Percentiles rank a stretch among this genome's conserved stretches.
Conservation (phyloP, 2,888 invertebrate species). For the Polymixis lichenea region DNA sequence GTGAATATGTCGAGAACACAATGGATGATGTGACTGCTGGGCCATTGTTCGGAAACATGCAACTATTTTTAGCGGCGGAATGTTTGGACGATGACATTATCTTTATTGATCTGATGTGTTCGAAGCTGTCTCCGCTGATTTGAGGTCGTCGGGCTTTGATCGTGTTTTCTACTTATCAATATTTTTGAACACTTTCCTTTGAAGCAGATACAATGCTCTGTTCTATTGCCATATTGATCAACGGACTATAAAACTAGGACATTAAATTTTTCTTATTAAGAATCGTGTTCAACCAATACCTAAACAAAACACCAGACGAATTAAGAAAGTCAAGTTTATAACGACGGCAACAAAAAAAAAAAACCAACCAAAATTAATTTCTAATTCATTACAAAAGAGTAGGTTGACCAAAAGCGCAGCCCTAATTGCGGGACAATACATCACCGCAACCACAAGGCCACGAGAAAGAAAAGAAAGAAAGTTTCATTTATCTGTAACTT, state of each 20-base stretch:
- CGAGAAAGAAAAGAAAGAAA: constrained; percentile 76
- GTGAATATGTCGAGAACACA: constrained; percentile 76
- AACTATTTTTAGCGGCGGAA: constrained; percentile 68
- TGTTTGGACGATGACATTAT: constrained; percentile 75
- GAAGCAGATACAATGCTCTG: constrained; percentile 17
- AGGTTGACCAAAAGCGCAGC: constrained; percentile 47
- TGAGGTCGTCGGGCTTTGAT: constrained; percentile 52
- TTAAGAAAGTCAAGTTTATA: constrained; percentile 13
- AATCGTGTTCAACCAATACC: constrained; percentile 15
- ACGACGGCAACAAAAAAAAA: constrained; percentile 7
- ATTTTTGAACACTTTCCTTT: constrained; percentile 63
- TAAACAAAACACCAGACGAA: constrained; percentile 19
- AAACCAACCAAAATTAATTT: constrained; percentile 1
- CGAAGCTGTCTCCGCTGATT: constrained; percentile 70
- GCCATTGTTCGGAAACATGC: constrained; percentile 72
- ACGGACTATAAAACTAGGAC: not conserved
- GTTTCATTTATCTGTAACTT: constrained; percentile 69
- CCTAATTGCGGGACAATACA: constrained; percentile 62
- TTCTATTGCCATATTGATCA: constrained; percentile 20
- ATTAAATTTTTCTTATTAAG: not conserved
- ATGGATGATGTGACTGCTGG: constrained; percentile 70
- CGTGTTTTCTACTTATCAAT: constrained; percentile 55
- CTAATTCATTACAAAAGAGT: constrained; percentile 34
- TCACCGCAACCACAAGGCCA: constrained; percentile 58
- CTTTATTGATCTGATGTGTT: constrained; percentile 75